Evolutionary conservation across 2,113 vertebrate genomes (phyloP).

Genomic region (Caretta caretta): DNA sequence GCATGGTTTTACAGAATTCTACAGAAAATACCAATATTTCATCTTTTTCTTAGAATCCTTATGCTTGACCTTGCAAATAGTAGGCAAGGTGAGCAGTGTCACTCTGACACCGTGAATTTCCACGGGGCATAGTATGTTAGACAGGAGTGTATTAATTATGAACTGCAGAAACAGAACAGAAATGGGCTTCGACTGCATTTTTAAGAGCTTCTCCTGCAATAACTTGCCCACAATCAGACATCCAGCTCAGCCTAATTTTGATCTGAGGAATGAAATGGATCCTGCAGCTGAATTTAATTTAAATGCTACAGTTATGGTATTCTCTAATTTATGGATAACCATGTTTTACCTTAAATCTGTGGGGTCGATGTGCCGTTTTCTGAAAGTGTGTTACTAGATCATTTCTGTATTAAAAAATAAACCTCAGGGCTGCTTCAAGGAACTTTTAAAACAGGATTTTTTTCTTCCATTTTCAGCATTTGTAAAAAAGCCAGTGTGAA

Average conservation of each 20-base stretch:
- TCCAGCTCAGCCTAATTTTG: not conserved
- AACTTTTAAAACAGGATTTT: not conserved
- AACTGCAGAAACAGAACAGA: not conserved
- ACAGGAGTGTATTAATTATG: not conserved
- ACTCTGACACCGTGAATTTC: not conserved
- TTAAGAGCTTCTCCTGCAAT: slow-evolving; percentile 4
- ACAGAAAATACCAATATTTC: not conserved
- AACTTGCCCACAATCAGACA: not conserved
- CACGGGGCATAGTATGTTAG: not conserved
- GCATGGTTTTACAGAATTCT: not conserved
- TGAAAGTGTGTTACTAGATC: not conserved
- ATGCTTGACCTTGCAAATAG: slow-evolving; percentile 25
- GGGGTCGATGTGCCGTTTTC: not conserved
- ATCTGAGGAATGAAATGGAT: not conserved
- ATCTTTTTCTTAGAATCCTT: not conserved
- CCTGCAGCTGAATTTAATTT: not conserved
- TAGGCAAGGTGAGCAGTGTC: not conserved
- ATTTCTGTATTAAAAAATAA: not conserved
- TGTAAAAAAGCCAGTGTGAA: not conserved
- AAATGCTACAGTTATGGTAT: not conserved
- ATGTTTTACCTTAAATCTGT: not conserved
- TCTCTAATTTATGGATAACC: not conserved
- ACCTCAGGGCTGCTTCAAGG: not conserved
- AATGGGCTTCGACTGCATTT: not conserved
- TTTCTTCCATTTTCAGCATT: not conserved